These are phyloP conservation scores for Torymus auratus DNA, from an alignment of 2,888 invertebrate genomes.

Conservation along the genomic window DNA sequence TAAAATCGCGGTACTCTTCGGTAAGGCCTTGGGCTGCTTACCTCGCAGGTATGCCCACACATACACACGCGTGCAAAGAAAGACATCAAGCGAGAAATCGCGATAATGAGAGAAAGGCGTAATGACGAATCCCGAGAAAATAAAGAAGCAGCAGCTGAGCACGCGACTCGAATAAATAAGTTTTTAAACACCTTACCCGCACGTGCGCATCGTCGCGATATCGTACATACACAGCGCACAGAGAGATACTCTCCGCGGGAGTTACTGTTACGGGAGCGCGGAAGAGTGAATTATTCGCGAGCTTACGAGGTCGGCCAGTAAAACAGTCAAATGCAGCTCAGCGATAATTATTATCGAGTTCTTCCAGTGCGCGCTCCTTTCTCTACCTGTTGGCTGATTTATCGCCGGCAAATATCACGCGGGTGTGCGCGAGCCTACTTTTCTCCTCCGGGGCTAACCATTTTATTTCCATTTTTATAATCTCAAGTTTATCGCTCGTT, in stretches of 20 bases:
- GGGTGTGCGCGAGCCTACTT: neutral
- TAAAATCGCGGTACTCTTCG: neutral
- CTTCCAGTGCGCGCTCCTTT: conserved; percentile 13
- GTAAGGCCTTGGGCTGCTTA: too few relatives aligned
- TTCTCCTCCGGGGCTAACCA: conserved; percentile 22
- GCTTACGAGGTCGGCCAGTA: neutral
- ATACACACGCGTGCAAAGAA: neutral
- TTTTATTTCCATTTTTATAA: conserved; percentile 16
- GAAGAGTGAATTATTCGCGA: conserved; percentile 9
- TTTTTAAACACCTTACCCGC: neutral
- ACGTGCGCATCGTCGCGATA: too few relatives aligned
- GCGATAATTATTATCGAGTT: conserved; percentile 44
- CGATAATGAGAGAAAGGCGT: conserved; percentile 54
- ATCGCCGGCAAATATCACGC: conserved; percentile 18
- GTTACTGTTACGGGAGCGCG: neutral
- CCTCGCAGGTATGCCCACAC: too few relatives aligned
- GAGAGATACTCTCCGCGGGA: too few relatives aligned
- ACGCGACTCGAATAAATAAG: conserved; percentile 47
- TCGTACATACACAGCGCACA: too few relatives aligned
- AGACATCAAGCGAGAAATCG: conserved; percentile 52
- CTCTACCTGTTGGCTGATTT: conserved; percentile 41
- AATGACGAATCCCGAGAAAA: conserved; percentile 33
- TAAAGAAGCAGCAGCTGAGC: conserved; percentile 6
- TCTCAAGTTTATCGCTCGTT: conserved; percentile 5
- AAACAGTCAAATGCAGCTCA: conserved; percentile 1